A percentile compares a stretch with the other conserved stretches of the same genome.
These are phyloP conservation scores for Hemibagrus wyckioides DNA, from an alignment of 2,113 vertebrate genomes.

Conservation along the genomic window DNA sequence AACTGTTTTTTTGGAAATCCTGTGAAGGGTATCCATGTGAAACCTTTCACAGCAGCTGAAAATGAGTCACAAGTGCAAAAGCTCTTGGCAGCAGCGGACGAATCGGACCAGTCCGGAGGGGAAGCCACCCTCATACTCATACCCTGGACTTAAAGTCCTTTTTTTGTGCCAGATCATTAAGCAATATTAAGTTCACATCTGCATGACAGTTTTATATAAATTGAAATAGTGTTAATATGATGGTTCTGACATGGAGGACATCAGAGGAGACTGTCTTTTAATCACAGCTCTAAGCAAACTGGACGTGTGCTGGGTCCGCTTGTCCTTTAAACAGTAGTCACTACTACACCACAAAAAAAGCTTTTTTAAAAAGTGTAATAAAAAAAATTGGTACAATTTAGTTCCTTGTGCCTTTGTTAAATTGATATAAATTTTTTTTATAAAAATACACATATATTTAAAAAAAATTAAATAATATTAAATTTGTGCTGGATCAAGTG, in stretches of 20 bases:
- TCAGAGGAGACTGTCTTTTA: too few relatives aligned
- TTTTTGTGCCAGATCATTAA: not conserved
- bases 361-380: too few relatives aligned
- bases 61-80: not conserved
- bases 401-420: too few relatives aligned
- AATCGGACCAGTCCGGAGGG: not conserved
- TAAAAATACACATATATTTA: too few relatives aligned
- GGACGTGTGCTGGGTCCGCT: too few relatives aligned
- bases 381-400: too few relatives aligned
- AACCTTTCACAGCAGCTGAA: not conserved
- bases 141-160: not conserved
- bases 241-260: not conserved
- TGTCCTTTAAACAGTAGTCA: too few relatives aligned
- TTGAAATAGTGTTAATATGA: not conserved
- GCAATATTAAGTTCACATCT: not conserved
- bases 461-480: not conserved
- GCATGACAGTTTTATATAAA: not conserved
- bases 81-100: not conserved
- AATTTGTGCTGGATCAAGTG: not conserved
- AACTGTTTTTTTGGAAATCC: not conserved
- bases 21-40: not conserved
- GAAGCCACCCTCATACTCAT: not conserved
- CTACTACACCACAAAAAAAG: too few relatives aligned
- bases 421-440: too few relatives aligned
- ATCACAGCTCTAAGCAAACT: too few relatives aligned